Evolutionary conservation across 2,888 invertebrate genomes (phyloP).

Genomic region (Sisyra nigra): DNA sequence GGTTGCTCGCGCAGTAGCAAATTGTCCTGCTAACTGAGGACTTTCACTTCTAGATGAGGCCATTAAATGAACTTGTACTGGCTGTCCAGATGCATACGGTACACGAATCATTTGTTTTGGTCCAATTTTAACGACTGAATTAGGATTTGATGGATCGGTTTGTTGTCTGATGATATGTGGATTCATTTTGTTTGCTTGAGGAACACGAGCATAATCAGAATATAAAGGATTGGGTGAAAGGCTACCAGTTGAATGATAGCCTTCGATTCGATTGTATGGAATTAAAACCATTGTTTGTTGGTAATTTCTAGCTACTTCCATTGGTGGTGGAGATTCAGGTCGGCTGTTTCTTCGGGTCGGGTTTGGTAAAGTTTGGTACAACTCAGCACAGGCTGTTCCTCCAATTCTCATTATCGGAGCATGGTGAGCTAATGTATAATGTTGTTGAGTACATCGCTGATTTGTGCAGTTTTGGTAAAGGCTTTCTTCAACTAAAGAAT

Average conservation of each 20-base stretch:
- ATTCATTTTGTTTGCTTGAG: conserved; percentile 9
- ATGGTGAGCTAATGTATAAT: conserved; percentile 20
- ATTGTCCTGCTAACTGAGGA: conserved; percentile 20
- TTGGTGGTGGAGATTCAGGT: conserved; percentile 54
- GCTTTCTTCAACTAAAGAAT: conserved; percentile 25
- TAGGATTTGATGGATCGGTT: conserved; percentile 17
- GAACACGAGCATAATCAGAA: conserved; percentile 16
- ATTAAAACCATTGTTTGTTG: conserved; percentile 53
- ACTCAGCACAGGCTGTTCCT: conserved; percentile 20
- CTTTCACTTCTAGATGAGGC: conserved; percentile 24
- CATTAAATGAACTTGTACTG: conserved; percentile 18
- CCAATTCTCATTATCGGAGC: conserved; percentile 22
- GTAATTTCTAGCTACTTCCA: conserved; percentile 37
- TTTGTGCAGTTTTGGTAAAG: conserved; percentile 37
- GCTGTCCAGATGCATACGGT: conserved; percentile 16
- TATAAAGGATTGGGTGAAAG: conserved; percentile 20
- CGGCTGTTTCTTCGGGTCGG: conserved; percentile 30
- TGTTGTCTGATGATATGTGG: conserved; percentile 19
- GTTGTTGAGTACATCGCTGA: conserved; percentile 17
- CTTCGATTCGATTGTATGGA: conserved; percentile 40
- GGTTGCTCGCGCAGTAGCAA: conserved; percentile 24
- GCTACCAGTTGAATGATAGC: conserved; percentile 16
- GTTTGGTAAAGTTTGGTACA: conserved; percentile 21
- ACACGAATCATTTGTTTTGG: conserved; percentile 18
- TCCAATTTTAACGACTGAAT: conserved; percentile 10